Percentiles rank a stretch among this genome's conserved stretches.
Conservation (phyloP, 2,113 vertebrate genomes). For the Microcebus griseorufus region DNA sequence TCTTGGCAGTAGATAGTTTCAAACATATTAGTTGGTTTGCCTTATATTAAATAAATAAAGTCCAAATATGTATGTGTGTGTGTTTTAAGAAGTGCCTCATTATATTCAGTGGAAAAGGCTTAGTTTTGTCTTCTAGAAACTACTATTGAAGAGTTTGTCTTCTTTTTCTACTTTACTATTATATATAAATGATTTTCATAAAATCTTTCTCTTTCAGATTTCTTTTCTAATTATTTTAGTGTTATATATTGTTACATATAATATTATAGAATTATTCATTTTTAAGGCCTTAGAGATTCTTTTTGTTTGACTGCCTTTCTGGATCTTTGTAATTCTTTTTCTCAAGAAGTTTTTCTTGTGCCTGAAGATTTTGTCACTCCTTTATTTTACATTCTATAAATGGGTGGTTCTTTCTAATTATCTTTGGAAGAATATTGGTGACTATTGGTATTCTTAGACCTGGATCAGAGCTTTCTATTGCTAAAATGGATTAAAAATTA, state of each 20-base stretch:
- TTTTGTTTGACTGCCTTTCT: not conserved
- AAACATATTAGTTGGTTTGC: not conserved
- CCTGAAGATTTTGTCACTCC: not conserved
- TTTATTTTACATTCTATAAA: not conserved
- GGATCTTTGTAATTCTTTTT: not conserved
- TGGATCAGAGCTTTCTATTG: not conserved
- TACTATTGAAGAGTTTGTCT: not conserved
- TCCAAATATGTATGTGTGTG: not conserved
- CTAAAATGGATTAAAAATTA: not conserved
- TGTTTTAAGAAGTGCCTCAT: not conserved
- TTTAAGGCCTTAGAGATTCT: not conserved
- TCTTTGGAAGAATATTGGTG: not conserved
- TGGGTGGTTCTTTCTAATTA: not conserved
- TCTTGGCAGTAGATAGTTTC: not conserved
- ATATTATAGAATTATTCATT: not conserved
- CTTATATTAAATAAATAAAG: not conserved
- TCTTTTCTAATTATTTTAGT: not conserved
- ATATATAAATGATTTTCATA: not conserved
- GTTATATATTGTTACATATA: not conserved
- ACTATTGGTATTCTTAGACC: not conserved
- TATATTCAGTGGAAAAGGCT: not conserved
- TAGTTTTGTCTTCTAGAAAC: not conserved
- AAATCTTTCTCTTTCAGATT: not conserved
- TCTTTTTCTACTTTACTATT: not conserved
- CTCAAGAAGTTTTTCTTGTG: not conserved